Conservation (phyloP, 2,888 invertebrate genomes). For the Chrysolina americana region DNA sequence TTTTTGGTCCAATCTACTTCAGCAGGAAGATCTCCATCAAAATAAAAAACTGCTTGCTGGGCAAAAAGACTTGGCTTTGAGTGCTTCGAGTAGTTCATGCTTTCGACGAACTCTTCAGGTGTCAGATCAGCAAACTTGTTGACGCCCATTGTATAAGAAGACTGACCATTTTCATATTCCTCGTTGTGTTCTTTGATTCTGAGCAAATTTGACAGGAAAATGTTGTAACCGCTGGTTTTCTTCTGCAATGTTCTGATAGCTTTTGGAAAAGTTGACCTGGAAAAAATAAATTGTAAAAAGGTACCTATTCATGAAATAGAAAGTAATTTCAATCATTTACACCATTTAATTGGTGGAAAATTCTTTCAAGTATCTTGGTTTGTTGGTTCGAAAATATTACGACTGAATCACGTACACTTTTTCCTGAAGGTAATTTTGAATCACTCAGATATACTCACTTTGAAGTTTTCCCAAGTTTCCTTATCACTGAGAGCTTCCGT, state of each 20-base stretch:
- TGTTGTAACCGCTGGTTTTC: slow-evolving; percentile 2
- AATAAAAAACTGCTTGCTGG: background rate
- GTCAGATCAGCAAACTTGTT: slow-evolving; percentile 20
- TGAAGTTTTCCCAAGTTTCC: background rate
- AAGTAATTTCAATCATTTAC: too few relatives aligned
- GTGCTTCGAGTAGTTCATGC: background rate
- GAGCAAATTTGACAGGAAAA: slow-evolving; percentile 3
- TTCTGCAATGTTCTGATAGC: background rate
- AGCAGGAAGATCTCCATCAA: background rate
- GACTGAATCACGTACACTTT: too few relatives aligned
- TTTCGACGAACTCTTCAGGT: slow-evolving; percentile 2
- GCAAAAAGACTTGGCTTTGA: background rate
- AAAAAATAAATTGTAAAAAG: background rate
- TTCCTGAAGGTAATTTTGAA: too few relatives aligned
- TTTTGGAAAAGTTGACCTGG: slow-evolving; percentile 5
- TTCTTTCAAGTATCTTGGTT: too few relatives aligned
- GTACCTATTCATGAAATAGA: too few relatives aligned
- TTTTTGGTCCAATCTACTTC: slow-evolving; percentile 9
- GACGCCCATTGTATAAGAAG: slow-evolving; percentile 13
- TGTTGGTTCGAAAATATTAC: too few relatives aligned
- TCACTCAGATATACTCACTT: background rate
- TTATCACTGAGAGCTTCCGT: background rate
- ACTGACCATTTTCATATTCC: slow-evolving; percentile 13
- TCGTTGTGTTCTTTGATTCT: slow-evolving; percentile 13
- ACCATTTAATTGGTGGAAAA: too few relatives aligned